Percentiles rank a stretch among this genome's conserved stretches.
Evolutionary conservation across 2,888 invertebrate genomes (phyloP).

Genomic region (Luperina testacea): DNA sequence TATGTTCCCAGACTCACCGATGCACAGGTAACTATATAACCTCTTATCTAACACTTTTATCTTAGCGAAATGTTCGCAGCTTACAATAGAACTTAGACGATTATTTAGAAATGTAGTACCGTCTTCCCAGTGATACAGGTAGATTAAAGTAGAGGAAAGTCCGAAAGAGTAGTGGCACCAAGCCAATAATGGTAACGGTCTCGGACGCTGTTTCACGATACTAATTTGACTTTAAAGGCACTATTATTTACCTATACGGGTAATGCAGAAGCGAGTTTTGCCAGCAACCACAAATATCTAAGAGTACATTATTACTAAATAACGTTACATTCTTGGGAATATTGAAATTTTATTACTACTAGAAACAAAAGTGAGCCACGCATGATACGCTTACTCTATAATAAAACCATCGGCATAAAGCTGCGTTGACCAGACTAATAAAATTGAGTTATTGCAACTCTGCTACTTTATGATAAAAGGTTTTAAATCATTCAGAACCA

Average conservation of each 20-base stretch:
- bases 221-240: constrained; percentile 86
- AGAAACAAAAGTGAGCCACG: constrained; percentile 78
- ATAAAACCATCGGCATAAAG: constrained; percentile 86
- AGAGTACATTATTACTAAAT: constrained; percentile 71
- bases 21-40: constrained; percentile 91
- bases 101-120: constrained; percentile 69
- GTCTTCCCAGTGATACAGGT: constrained; percentile 68
- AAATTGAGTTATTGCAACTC: constrained; percentile 88
- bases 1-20: constrained; percentile 96
- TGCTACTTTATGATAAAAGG: constrained; percentile 89
- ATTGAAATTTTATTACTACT: constrained; percentile 80
- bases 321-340: constrained; percentile 72
- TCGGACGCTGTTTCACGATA: constrained; percentile 78
- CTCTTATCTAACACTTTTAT: constrained; percentile 46
- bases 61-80: constrained; percentile 63
- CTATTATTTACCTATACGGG: constrained; percentile 81
- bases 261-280: constrained; percentile 76
- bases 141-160: constrained; percentile 75
- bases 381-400: constrained; percentile 80
- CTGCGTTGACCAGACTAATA: constrained; percentile 88
- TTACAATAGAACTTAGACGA: constrained; percentile 67
- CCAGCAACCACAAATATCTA: constrained; percentile 78
- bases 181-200: constrained; percentile 83
- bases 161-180: constrained; percentile 80
- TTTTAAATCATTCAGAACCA: constrained; percentile 89